Conservation (phyloP, 2,797 vertebrate genomes). For the Parambassis ranga region DNA sequence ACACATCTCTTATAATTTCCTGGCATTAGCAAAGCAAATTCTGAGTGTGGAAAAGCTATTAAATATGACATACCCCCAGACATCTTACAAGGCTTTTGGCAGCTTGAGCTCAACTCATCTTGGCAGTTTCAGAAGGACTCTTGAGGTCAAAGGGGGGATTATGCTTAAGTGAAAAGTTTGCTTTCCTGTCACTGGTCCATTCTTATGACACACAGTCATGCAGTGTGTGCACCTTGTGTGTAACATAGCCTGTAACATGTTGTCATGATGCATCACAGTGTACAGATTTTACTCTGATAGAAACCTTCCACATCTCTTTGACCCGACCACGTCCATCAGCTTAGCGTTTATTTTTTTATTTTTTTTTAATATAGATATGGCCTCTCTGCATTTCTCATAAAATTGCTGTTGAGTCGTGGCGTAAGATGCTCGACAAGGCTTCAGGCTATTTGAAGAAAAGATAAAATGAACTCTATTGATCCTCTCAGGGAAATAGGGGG, state of each 20-base stretch:
- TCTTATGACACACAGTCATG: not conserved
- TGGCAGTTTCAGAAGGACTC: constrained; percentile 40
- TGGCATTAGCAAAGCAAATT: constrained; percentile 49
- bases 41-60: constrained; percentile 37
- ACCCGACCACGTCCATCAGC: not conserved
- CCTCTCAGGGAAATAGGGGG: constrained; percentile 10
- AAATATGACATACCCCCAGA: constrained; percentile 43
- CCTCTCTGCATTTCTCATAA: constrained; percentile 20
- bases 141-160: constrained; percentile 37
- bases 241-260: too few species aligned
- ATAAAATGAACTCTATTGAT: constrained; percentile 41
- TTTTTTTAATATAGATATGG: constrained; percentile 2
- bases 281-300: not conserved
- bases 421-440: constrained; percentile 12
- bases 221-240: not conserved
- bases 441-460: constrained; percentile 21
- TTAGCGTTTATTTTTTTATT: constrained; percentile 9
- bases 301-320: constrained; percentile 7
- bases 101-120: constrained; percentile 29
- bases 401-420: constrained; percentile 18
- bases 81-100: constrained; percentile 31
- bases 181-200: constrained; percentile 3
- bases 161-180: constrained; percentile 3
- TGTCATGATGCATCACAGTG: not conserved
- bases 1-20: constrained; percentile 36